Evolutionary conservation across 2,888 invertebrate genomes (phyloP), one percentile per base, ranked within the genome.

Genomic region (Agonopterix heracliana): DNA sequence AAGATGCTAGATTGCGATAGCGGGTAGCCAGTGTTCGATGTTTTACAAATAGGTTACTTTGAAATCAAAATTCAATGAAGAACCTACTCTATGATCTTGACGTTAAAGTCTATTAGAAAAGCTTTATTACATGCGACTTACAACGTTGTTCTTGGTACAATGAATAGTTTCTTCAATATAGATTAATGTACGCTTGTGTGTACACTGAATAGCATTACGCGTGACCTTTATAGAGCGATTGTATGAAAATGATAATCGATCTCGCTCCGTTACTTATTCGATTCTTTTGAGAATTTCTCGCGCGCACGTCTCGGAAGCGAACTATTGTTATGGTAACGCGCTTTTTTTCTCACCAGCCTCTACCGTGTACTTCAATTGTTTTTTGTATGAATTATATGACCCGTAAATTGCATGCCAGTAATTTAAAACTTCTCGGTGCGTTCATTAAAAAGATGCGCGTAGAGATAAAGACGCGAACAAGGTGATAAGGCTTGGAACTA

Each of bases 241-340:
- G 82, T 84, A 81, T 81, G 79, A 83, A 84, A 85, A 82, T 81
- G 78, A 82, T 85, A 82, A 84, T 84, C 78, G 81, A 82, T 82
- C 71, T 66, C 64, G 78, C 69, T 71, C 77, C 80, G 78, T 77
- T 78, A 75, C 61, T 59, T 64, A 62, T 71, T 66, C 65, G 67
- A 76, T 79, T 78, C 74, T 74, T 75, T 78, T 71, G 71, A 67
- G 59, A 68, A 64, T 59, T 71, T 74, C 74, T 72, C 68, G 66
- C 65, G 66, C 65, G 54, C 55, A 56, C 57, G 26, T 26, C 57
- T 53, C 50, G 48, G 48, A 48, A 52, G 26, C 45, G 40, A 44
- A 53, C 50, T 54, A 50, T 49, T 47, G 40, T 38, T 41, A 34
- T 13, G 41, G 10, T 35, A 26, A 44, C 52, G 49, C 48, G 56